Percentiles rank a stretch among this genome's conserved stretches.
Conservation (phyloP, 2,113 vertebrate genomes). For the Hucho hucho region DNA sequence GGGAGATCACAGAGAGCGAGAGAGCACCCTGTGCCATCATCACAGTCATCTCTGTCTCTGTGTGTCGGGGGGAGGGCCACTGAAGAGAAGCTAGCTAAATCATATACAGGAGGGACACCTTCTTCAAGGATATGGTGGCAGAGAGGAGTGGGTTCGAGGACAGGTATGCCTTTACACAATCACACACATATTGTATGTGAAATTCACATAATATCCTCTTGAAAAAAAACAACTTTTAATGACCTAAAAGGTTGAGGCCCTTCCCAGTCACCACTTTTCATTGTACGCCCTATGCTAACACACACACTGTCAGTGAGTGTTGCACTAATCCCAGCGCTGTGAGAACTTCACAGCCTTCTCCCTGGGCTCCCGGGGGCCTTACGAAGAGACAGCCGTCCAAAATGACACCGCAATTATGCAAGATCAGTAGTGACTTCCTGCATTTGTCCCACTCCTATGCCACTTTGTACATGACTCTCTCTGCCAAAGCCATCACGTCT, state of each 20-base stretch:
- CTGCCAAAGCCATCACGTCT: not conserved
- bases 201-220: too few relatives aligned
- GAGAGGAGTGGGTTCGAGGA: too few relatives aligned
- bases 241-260: too few relatives aligned
- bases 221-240: too few relatives aligned
- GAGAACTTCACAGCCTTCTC: not conserved
- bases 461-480: slow-evolving; percentile 4
- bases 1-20: not conserved
- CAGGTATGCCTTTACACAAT: too few relatives aligned
- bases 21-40: not conserved
- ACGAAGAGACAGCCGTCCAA: slow-evolving; percentile 3
- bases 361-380: not conserved
- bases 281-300: too few relatives aligned
- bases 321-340: slow-evolving; percentile 1
- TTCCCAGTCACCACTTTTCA: too few relatives aligned
- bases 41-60: not conserved
- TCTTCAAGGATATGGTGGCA: too few relatives aligned
- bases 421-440: slow-evolving; percentile 23
- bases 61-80: too few relatives aligned
- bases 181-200: too few relatives aligned
- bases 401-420: slow-evolving; percentile 24
- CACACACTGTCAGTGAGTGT: not conserved
- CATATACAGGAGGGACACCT: too few relatives aligned
- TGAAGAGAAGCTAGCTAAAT: too few relatives aligned
- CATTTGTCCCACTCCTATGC: slow-evolving; percentile 13